Conservation (phyloP, 2,888 invertebrate genomes). For the Dasysyrphus tricinctus region DNA sequence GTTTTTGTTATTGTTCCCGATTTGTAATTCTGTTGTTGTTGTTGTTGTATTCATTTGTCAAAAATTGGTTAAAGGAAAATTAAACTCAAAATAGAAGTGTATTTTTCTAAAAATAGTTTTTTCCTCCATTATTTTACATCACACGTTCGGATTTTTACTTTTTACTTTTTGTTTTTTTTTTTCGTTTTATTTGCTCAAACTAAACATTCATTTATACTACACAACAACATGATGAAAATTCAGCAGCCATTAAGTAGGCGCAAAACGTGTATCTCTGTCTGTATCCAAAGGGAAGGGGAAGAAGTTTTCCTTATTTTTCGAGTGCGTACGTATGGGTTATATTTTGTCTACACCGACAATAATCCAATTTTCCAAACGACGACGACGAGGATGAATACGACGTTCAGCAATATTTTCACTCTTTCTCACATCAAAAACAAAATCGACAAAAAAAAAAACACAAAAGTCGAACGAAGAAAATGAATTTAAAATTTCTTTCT, state of each 20-base stretch:
- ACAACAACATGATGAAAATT: conserved; percentile 44
- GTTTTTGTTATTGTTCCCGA: conserved; percentile 53
- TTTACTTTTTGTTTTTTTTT: conserved; percentile 39
- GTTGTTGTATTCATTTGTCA: conserved; percentile 56
- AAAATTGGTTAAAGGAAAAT: conserved; percentile 44
- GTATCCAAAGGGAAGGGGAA: conserved; percentile 1
- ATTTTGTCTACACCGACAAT: conserved; percentile 41
- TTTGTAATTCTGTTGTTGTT: conserved; percentile 35
- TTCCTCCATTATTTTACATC: conserved; percentile 74
- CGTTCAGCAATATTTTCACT: conserved; percentile 47
- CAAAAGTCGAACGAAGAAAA: conserved; percentile 29
- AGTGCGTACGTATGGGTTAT: conserved; percentile 29
- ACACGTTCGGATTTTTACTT: conserved; percentile 57
- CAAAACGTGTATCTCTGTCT: conserved; percentile 70
- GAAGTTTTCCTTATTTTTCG: conserved; percentile 40
- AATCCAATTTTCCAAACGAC: conserved; percentile 64
- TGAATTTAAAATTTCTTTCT: conserved; percentile 47
- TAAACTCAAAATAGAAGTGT: conserved; percentile 73
- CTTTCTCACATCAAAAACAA: conserved; percentile 51
- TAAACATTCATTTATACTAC: conserved; percentile 51
- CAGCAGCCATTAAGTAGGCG: conserved; percentile 72
- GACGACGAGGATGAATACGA: neutral
- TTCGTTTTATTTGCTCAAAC: conserved; percentile 43
- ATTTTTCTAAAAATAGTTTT: conserved; percentile 70
- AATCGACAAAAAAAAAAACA: conserved; percentile 21